A percentile compares a stretch with the other conserved stretches of the same genome.
Evolutionary conservation across 2,888 invertebrate species (phyloP).

Genomic region (Cephus sareptanus): DNA sequence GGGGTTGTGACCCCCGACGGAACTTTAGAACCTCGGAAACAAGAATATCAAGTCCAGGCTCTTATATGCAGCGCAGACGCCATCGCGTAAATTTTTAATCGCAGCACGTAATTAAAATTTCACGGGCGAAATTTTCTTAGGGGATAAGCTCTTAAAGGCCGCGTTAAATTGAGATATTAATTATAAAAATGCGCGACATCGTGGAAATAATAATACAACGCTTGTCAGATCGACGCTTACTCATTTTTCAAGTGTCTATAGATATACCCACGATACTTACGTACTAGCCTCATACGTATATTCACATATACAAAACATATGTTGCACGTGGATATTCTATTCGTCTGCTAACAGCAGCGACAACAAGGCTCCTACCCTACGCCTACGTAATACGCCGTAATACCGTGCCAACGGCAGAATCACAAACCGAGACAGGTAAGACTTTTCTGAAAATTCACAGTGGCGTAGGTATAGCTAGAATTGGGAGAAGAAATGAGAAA

Average conservation of each 20-base stretch:
- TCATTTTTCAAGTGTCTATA: neutral
- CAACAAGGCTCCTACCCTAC: neutral
- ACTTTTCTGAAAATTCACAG: constrained; percentile 29
- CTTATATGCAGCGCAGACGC: neutral
- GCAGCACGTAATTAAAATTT: constrained; percentile 30
- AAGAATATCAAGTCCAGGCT: neutral
- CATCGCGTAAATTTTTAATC: neutral
- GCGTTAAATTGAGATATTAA: constrained; percentile 30
- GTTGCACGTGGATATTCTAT: neutral
- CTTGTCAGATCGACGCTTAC: neutral
- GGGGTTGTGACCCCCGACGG: neutral
- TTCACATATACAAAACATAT: neutral
- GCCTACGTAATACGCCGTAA: neutral
- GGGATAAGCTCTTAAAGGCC: constrained; percentile 21
- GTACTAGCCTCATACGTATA: neutral
- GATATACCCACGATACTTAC: neutral
- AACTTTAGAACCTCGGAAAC: neutral
- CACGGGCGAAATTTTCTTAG: constrained; percentile 25
- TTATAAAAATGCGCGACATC: constrained; percentile 15
- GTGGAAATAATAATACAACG: neutral
- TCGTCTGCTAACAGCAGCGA: neutral
- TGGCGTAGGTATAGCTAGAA: neutral
- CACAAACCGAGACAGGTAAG: neutral
- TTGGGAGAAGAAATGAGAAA: neutral
- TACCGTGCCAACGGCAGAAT: neutral